Conservation (phyloP, 2,888 invertebrate species). For the Leucania comma region DNA sequence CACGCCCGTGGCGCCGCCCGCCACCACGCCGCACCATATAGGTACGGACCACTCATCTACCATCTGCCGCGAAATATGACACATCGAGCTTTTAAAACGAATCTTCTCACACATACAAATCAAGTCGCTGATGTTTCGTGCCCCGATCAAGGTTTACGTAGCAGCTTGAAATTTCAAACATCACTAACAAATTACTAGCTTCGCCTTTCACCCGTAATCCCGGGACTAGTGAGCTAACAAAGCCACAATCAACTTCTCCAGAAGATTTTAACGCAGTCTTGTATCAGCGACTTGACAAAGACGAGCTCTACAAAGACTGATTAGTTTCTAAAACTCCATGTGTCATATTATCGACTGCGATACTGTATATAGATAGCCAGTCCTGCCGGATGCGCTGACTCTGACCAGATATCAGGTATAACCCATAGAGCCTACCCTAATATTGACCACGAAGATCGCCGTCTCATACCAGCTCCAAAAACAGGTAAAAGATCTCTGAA, state of each 20-base stretch:
- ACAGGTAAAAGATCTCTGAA: constrained; percentile 29
- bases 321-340: constrained; percentile 5
- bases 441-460: constrained; percentile 3
- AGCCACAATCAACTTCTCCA: background rate
- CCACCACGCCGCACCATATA: constrained; percentile 38
- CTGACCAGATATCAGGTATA: constrained; percentile 24
- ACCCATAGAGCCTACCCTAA: background rate
- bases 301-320: background rate
- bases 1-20: constrained; percentile 70
- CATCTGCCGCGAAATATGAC: background rate
- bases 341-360: constrained; percentile 11
- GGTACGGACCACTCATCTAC: constrained; percentile 12
- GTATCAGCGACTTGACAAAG: background rate
- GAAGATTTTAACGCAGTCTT: background rate
- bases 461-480: background rate
- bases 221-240: background rate
- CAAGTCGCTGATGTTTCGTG: background rate
- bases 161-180: background rate
- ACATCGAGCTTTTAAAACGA: background rate
- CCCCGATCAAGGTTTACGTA: background rate
- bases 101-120: background rate
- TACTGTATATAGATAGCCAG: constrained; percentile 3
- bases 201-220: background rate
- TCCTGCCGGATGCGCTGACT: background rate
- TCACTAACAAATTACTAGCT: background rate